phyloP scores from a whole-genome alignment of 2,113 vertebrate genomes.

The Xiphophorus maculatus region DNA sequence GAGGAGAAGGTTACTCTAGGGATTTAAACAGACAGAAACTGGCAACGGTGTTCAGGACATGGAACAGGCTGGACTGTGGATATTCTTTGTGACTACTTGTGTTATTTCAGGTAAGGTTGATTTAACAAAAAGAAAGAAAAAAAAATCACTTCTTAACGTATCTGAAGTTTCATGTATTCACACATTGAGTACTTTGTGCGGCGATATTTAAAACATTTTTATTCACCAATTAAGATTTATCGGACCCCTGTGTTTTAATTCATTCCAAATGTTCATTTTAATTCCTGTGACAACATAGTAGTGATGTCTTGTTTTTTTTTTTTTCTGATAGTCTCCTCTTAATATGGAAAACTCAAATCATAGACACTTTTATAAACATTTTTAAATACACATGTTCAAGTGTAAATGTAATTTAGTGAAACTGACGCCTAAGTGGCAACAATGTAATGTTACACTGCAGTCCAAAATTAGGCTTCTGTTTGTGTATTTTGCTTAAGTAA shows the following conservation, averaged over 20 bases:
- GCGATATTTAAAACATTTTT: no score
- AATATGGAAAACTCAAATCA: background rate
- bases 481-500: background rate
- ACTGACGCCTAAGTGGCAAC: no score
- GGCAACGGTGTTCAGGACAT: constrained; percentile 61
- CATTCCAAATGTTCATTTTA: background rate
- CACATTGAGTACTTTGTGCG: background rate
- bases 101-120: constrained; percentile 64
- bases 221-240: no score
- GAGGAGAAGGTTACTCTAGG: constrained; percentile 41
- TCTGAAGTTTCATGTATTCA: background rate
- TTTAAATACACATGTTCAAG: no score
- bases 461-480: background rate
- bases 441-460: background rate
- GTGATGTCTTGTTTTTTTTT: background rate
- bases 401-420: no score
- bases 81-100: constrained; percentile 68
- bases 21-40: constrained; percentile 57
- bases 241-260: background rate
- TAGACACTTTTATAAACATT: background rate
- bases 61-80: constrained; percentile 65
- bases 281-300: background rate
- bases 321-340: background rate
- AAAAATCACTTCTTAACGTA: background rate
- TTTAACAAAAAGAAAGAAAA: background rate